Evolutionary conservation across 2,113 vertebrate genomes (phyloP), one percentile per base, ranked within the genome.

Genomic region (Ciconia maguari): DNA sequence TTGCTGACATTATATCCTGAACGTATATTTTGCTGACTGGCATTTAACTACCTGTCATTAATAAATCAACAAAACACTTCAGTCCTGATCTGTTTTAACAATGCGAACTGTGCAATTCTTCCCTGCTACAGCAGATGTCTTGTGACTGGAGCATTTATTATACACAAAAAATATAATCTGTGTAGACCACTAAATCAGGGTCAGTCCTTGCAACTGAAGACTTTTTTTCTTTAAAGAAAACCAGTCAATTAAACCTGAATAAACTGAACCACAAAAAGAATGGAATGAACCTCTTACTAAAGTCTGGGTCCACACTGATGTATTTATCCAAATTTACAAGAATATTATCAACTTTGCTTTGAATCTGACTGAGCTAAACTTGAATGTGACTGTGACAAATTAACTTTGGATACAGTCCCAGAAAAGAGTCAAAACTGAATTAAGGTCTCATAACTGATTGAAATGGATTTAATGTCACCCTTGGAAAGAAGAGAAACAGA

Each of bases 381-480:
- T 80, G 70, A 91, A 87, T 77, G 49, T 85, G 81, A 69, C 70
- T 86, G 87, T 91, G 89, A 94, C n/a, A 77, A 93, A 91, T 93
- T 72, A 91, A 49, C 70, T 95, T 91, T 94, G 89, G 95, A 94
- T 55, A 83, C 38, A 88, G 77, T 82, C 86, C 83, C 66, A 89
- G 89, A 68, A 93, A 96, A 89, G 44, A 92, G 44, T 72, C 9
- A 89, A 89, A 97, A 91, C 51, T 95, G 58, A 96, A 88, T 97
- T 90, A 87, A 46, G 30, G 38, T 90, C 46, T 91, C 77, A 90
- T 94, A 93, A 55, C 44, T 88, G 89, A 91, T 96, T 93, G 83
- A 95, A 94, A 95, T 91, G 51, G 83, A 97, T 94, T 94, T 92
- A 76, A 72, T 92, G 77, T 87, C 81, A 89, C 49, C 44, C 41